These are phyloP conservation scores for Anolis apletophallus DNA, from an alignment of 2,797 vertebrate species.

Conservation along the genomic window DNA sequence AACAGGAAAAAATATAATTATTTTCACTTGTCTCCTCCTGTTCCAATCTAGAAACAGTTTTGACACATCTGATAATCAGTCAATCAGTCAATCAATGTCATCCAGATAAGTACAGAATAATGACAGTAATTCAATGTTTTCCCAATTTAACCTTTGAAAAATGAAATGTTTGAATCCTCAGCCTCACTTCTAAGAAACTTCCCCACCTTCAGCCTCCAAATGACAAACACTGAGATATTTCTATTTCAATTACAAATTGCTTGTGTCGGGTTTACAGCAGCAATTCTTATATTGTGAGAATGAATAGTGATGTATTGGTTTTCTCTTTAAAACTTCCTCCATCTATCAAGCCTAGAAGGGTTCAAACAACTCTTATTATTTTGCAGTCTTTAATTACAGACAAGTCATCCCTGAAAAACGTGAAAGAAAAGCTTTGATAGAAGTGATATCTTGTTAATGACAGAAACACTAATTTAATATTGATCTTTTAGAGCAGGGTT, in stretches of 20 bases:
- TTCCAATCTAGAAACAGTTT: constrained; percentile 11
- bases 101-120: constrained; percentile 28
- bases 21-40: neutral
- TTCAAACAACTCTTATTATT: constrained; percentile 41
- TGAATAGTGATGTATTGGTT: constrained; percentile 46
- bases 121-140: constrained; percentile 24
- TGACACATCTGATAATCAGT: neutral
- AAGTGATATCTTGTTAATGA: constrained; percentile 53
- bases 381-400: constrained; percentile 51
- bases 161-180: constrained; percentile 15
- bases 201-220: constrained; percentile 27
- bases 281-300: constrained; percentile 41
- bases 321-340: constrained; percentile 28
- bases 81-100: constrained; percentile 17
- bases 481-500: constrained; percentile 47
- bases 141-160: constrained; percentile 16
- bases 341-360: constrained; percentile 42
- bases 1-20: constrained; percentile 66
- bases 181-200: neutral
- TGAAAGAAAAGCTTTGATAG: constrained; percentile 53
- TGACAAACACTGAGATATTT: neutral
- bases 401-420: constrained; percentile 25
- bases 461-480: constrained; percentile 64
- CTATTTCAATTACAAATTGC: constrained; percentile 6
- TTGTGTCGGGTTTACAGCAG: neutral